A percentile compares a stretch with the other conserved stretches of the same genome.
These are phyloP conservation scores for Paramormyrops hopkinsi DNA, from an alignment of 2,797 vertebrate genomes.

Conservation along the genomic window DNA sequence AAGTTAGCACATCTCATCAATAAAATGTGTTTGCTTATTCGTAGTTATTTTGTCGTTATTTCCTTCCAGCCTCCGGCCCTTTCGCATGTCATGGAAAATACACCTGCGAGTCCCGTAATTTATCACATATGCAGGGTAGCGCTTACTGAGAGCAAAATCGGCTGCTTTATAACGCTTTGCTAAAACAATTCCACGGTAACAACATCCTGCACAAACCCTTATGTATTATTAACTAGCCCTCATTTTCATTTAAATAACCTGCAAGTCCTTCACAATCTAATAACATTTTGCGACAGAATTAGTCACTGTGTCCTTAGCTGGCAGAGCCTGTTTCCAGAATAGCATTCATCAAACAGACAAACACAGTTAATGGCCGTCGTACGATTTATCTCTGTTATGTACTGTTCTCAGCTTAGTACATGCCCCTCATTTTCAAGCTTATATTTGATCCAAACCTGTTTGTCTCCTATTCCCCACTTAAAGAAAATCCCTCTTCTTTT, in stretches of 20 bases:
- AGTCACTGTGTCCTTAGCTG: slow-evolving; percentile 57
- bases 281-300: slow-evolving; percentile 28
- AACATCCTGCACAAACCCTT: slow-evolving; percentile 55
- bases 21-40: not conserved
- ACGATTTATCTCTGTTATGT: not conserved
- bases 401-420: not conserved
- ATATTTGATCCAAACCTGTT: not conserved
- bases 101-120: not conserved
- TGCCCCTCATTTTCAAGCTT: not conserved
- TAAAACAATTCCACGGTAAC: slow-evolving; percentile 67
- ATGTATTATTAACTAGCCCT: slow-evolving; percentile 67
- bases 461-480: not conserved
- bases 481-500: not conserved
- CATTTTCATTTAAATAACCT: slow-evolving; percentile 70
- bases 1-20: not conserved
- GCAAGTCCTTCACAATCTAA: slow-evolving; percentile 47
- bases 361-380: not conserved
- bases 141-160: slow-evolving; percentile 39
- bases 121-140: not conserved
- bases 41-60: not conserved
- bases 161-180: slow-evolving; percentile 57
- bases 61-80: not conserved
- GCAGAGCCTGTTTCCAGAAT: slow-evolving; percentile 42
- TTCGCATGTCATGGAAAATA: not conserved
- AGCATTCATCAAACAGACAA: slow-evolving; percentile 51